Percentiles rank a stretch among this genome's conserved stretches.
Conservation (phyloP, 2,113 vertebrate species). For the Ictalurus punctatus region DNA sequence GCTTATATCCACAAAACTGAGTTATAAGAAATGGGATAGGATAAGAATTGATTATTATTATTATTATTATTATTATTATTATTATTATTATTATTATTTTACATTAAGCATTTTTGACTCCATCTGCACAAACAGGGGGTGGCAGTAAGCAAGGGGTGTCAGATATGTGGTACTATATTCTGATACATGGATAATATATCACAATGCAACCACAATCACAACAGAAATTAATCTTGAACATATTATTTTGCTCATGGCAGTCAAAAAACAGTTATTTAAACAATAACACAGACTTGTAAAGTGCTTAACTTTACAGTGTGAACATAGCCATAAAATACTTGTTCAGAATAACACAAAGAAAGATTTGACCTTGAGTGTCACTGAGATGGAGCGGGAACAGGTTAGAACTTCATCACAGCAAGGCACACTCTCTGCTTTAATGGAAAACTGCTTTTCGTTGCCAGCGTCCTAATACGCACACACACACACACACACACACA, state of each 20-base stretch:
- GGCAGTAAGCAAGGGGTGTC: no score
- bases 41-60: no score
- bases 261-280: neutral
- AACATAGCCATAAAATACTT: neutral
- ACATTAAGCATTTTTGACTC: no score
- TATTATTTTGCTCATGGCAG: neutral
- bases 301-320: neutral
- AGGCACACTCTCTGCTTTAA: constrained; percentile 78
- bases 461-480: constrained; percentile 65
- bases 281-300: neutral
- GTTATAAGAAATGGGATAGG: no score
- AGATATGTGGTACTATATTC: no score
- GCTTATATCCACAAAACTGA: no score
- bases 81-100: no score
- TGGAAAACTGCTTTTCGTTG: constrained; percentile 73
- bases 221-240: neutral
- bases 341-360: neutral
- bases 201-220: neutral
- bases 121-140: no score
- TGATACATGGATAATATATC: neutral
- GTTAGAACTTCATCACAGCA: constrained; percentile 82
- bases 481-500: neutral
- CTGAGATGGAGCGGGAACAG: constrained; percentile 75
- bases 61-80: no score
- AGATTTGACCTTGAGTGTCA: constrained; percentile 70